Percentiles rank a stretch among this genome's conserved stretches.
phyloP scores from a whole-genome alignment of 2,113 vertebrate species.

The Tiliqua scincoides region DNA sequence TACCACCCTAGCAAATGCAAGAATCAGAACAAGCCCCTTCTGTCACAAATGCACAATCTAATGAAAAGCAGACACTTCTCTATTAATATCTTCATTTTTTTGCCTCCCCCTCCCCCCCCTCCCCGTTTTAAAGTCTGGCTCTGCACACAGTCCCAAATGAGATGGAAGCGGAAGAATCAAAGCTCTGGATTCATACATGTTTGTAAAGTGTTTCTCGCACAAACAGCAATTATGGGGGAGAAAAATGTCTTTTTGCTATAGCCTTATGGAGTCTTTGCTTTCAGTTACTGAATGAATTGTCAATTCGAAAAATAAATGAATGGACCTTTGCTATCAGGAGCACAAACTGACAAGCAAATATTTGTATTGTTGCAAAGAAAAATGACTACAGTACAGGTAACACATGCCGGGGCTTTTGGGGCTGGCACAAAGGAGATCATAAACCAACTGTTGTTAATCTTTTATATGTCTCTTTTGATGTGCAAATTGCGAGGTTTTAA shows the following conservation, averaged over 20 bases:
- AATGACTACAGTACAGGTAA: not conserved
- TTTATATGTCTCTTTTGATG: not conserved
- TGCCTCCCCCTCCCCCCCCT: rapidly evolving
- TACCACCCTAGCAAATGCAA: not conserved
- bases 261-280: constrained; percentile 52
- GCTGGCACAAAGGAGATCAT: constrained; percentile 21
- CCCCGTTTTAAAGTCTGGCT: constrained; percentile 33
- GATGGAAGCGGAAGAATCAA: constrained; percentile 20
- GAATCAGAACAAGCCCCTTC: constrained; percentile 16
- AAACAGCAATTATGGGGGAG: constrained; percentile 27
- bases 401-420: not conserved
- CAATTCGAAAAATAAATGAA: constrained; percentile 61
- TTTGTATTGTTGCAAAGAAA: constrained; percentile 38
- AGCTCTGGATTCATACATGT: constrained; percentile 49
- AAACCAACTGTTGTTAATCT: not conserved
- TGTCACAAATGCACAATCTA: not conserved
- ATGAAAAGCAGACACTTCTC: rapidly evolving
- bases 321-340: constrained; percentile 48
- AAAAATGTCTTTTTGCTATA: not conserved
- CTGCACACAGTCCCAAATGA: constrained; percentile 25
- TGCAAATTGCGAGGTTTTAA: not conserved
- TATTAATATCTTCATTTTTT: not conserved
- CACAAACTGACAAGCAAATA: constrained; percentile 47
- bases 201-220: constrained; percentile 34
- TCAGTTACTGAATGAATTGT: constrained; percentile 55